Base-by-base conservation (phyloP, 2,888 invertebrate genomes). In the Nomada ruficornis region DNA sequence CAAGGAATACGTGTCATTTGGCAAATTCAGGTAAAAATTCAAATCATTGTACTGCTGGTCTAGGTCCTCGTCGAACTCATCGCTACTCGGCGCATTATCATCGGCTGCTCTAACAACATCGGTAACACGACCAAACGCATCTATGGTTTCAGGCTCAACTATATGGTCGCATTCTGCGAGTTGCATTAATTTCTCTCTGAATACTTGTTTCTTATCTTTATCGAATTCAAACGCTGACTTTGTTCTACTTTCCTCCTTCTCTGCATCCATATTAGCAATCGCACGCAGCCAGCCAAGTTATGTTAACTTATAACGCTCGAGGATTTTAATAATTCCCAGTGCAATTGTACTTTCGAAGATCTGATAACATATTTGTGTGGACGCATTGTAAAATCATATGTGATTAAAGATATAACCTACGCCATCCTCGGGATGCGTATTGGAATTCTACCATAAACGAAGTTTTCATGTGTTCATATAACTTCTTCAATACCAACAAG, bases 1-100 rank as follows among this genome's bases (percentile, higher is more conserved):
- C 36, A 91, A 83, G 9, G 91, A 93, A 77, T 92, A 89, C 18
- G 91, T 92, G 54, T 92, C 91, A 13, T 89, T 83, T 0, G 93
- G 91, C n/a, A 93, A 68, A 57, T 89, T 84, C 4, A 92, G 88
- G 44, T 86, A 64, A 5, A 86, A 75, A 36, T 88, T 91, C 4
- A 93, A 75, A 26, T 90, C 89, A 0, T 81, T 78, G 73, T 89
- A 88, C 63, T 93, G 92, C n/a, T 87, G 85, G 60, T 92, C 90
- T 11, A 91, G 78, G 63, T 91, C 88, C 18, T 91, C 90, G 54
- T 91, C 90, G 63, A 89, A 83, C 54, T 91, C 91, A 72, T 92
- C 92, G 64, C 81, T 83, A 50, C 89, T 89, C 0, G 88, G 86
- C 7, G 85, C 83, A 55, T 90, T 89, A 10, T 90, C 89, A 4